Conservation (phyloP, 2,797 vertebrate genomes). For the Parambassis ranga region DNA sequence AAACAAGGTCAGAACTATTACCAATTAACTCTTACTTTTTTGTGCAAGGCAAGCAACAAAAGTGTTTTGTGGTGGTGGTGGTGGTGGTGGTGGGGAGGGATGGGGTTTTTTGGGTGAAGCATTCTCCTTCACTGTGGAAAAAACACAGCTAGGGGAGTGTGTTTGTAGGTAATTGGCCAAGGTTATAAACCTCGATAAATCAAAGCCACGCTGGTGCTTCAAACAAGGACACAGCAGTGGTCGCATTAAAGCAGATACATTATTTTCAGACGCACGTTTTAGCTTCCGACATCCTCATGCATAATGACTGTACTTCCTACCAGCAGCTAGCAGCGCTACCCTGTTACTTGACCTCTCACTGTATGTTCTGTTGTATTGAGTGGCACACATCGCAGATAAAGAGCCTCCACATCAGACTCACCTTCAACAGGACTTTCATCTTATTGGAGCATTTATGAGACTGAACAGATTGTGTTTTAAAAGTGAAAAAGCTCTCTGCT, state of each 20-base stretch:
- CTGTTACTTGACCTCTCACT: conserved; percentile 39
- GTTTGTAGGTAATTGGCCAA: conserved; percentile 63
- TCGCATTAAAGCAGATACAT: conserved; percentile 34
- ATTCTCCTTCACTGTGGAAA: conserved; percentile 51
- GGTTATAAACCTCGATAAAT: conserved; percentile 70
- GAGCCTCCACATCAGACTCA: conserved; percentile 18
- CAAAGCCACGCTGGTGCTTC: conserved; percentile 47
- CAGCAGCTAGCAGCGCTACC: neutral
- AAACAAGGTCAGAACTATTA: conserved; percentile 67
- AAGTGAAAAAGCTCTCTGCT: conserved; percentile 14
- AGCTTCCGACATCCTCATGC: conserved; percentile 8
- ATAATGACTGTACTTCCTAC: conserved; percentile 20
- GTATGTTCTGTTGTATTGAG: conserved; percentile 16
- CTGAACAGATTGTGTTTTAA: conserved; percentile 41
- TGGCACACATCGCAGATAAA: conserved; percentile 28
- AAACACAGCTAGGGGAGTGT: conserved; percentile 28
- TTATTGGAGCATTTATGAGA: conserved; percentile 35
- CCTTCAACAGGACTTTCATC: conserved; percentile 32
- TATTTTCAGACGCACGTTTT: conserved; percentile 43
- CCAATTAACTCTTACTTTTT: conserved; percentile 56
- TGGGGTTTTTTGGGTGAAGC: too few relatives aligned
- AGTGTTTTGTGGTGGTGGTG: conserved; percentile 3
- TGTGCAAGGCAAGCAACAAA: conserved; percentile 68
- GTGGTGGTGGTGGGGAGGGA: too few relatives aligned
- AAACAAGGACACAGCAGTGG: conserved; percentile 67